These are phyloP conservation scores for Bubo bubo DNA, from an alignment of 2,113 vertebrate genomes.

Conservation along the genomic window DNA sequence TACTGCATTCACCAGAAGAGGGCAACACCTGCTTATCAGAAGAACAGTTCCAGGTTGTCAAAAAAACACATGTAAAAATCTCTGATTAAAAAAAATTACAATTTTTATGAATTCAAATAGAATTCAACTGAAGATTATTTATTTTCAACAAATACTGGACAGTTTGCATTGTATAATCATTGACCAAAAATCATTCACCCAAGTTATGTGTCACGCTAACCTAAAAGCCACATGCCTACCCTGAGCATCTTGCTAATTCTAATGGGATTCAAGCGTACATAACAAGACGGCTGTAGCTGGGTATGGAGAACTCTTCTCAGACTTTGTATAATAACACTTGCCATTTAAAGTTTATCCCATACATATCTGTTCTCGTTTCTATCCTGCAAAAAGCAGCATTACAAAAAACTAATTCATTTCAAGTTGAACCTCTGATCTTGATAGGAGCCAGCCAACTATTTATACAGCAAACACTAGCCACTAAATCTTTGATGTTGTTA, in stretches of 20 bases:
- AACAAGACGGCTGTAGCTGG: background rate
- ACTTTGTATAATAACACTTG: background rate
- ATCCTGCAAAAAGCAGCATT: background rate
- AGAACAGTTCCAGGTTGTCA: background rate
- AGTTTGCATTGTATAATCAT: background rate
- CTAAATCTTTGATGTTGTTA: background rate
- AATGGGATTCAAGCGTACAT: background rate
- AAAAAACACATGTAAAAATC: background rate
- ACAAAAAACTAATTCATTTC: background rate
- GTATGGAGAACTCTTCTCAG: background rate
- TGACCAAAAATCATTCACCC: background rate
- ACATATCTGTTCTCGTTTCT: background rate
- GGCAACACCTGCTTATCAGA: constrained; percentile 1
- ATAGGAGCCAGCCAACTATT: background rate
- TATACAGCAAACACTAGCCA: background rate
- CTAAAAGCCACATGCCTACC: background rate
- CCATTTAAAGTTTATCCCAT: background rate
- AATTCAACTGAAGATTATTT: background rate
- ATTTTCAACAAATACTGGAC: background rate
- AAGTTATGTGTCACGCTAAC: rapidly evolving
- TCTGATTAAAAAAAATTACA: background rate
- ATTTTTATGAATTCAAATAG: background rate
- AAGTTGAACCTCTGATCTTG: background rate
- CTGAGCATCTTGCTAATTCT: background rate
- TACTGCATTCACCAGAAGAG: constrained; percentile 25